A percentile compares a stretch with the other conserved stretches of the same genome.
Conservation (phyloP, 2,113 vertebrate genomes). For the Montifringilla adamsi region DNA sequence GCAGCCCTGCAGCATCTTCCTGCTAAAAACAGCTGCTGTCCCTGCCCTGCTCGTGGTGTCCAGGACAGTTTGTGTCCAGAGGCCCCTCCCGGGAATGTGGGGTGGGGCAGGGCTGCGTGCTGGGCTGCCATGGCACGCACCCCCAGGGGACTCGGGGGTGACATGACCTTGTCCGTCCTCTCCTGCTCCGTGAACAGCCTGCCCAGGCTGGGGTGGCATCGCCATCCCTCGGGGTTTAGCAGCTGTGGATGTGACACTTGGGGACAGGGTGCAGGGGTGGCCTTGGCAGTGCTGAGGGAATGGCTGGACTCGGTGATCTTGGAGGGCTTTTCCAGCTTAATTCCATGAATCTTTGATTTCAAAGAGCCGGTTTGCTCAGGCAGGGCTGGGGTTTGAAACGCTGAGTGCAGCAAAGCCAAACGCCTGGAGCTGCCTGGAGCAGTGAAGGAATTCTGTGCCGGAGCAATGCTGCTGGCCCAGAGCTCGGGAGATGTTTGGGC, state of each 20-base stretch:
- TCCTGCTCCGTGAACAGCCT: neutral
- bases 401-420: neutral
- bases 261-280: neutral
- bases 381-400: neutral
- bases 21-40: neutral
- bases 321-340: neutral
- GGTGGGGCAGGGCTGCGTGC: fast-evolving
- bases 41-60: neutral
- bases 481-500: neutral
- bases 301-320: neutral
- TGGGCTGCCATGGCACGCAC: fast-evolving
- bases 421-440: neutral
- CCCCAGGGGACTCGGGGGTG: fast-evolving
- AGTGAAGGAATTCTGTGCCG: neutral
- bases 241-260: neutral
- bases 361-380: neutral
- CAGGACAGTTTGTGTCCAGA: neutral
- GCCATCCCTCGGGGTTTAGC: fast-evolving
- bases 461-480: neutral
- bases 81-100: neutral
- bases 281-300: neutral
- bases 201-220: neutral
- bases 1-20: neutral
- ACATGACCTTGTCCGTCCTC: neutral
- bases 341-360: neutral